Base-by-base conservation (phyloP, 2,888 invertebrate genomes). In the Tiphia femorata region DNA sequence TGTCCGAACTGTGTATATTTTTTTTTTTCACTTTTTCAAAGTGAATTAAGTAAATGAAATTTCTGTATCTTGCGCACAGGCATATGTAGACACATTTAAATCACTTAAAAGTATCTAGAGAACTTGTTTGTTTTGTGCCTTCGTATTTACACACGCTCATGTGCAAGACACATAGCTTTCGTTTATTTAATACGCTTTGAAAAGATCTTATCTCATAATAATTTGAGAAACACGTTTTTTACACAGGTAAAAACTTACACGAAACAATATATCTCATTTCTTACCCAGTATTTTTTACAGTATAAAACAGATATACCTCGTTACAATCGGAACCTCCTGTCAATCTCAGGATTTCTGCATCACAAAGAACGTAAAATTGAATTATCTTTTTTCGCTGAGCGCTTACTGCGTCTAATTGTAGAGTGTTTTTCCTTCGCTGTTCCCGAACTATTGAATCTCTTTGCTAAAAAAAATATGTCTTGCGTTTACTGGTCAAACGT, bases 281-380 rank as follows among this genome's bases (percentile, higher is more conserved):
- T 40, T 56, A 60, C 16, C 37, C 48, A 47, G 21, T 49, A 53
- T 53, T 37, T 40, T 50, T 43, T 54, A 49, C 47, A 58, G 53
- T 70, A 64, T 60, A 69, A 70, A 65, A 69, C 38, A 30, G 56
- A 49, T 49, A 49, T 20, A 46, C 48, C 46, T 10, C 37, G 25
- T 54, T 44, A 23, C 21, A 44, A 38, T 41, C 48, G 29, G 50
- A 21, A 35, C 53, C 50, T n/a, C n/a, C n/a, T n/a, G n/a, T n/a
- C n/a, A n/a, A n/a, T n/a, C n/a, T n/a, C n/a, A n/a, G n/a, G n/a
- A n/a, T n/a, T 37, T 49, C 27, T 40, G 17, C 25, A 25, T 30
- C 48, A 23, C n/a, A 20, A 49, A 52, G 42, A 25, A 49, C 35
- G 7, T 35, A 21, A 37, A 47, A 47, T 38, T n/a, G n/a, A n/a